Base-by-base conservation (phyloP, 1,140 invertebrate genomes). In the Pygmarrhopalites habei region DNA sequence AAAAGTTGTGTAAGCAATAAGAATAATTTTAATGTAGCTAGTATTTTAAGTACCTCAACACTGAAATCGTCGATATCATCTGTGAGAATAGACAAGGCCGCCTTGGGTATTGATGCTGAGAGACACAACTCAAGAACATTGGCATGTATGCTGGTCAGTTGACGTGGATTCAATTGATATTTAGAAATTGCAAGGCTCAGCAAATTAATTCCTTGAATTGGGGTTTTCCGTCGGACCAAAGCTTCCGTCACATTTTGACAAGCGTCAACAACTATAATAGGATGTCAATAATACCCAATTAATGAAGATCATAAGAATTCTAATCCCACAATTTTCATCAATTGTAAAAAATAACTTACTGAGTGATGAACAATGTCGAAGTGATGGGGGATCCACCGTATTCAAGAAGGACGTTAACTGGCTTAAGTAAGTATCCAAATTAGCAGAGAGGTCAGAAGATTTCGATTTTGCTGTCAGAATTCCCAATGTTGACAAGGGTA, bases 111-210 rank as follows among this genome's bases (percentile, higher is more conserved):
- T 77, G 95, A 95, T 30, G 92, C 84, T 28, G 92, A 73, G 28
- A 98, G 79, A 78, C 93, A 96, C 2, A 98, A 78, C 76, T 95
- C 91, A 73, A 90, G 94, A 35, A 98, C 79, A 80, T 95, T 91
- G 7, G 90, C 86, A 77, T 98, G 95, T 69, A 97, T 86, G 1
- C 92, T 89, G 23, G 94, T 97, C 39, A 98, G 77, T 73, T 96
- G 92, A 19, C 87, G 86, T 69, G 91, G 87, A 76, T 84, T 85
- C 1, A 89, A 74, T 74, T 95, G 90, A 65, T 95, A 86, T 76
- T 94, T 95, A 49, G 84, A 82, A 67, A 97, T 93, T 7, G 92
- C 92, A 72, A 85, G 85, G 63, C 83, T 82, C 10, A 97, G 72
- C 21, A 95, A 78, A 72, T 85, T 83, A 41, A 98, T 92, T 15